Conservation (phyloP, 2,797 vertebrate genomes). For the Notamacropus eugenii region DNA sequence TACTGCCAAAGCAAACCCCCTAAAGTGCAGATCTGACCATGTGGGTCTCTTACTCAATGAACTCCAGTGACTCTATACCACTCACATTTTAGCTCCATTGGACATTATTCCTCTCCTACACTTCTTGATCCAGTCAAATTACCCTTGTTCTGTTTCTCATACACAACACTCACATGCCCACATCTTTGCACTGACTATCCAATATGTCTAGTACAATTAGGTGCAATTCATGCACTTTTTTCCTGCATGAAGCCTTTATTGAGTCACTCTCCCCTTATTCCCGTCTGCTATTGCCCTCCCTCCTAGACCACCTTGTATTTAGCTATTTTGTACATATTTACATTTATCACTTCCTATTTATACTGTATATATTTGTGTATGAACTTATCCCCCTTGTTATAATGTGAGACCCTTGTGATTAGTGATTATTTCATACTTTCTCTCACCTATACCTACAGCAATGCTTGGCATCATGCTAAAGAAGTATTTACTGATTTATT, state of each 20-base stretch:
- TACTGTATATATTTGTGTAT: neutral
- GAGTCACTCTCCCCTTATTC: fast-evolving
- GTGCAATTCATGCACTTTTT: neutral
- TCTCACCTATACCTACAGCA: neutral
- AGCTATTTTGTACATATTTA: neutral
- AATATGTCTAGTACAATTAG: neutral
- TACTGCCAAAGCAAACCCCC: neutral
- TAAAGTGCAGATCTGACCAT: neutral
- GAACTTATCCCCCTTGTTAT: neutral
- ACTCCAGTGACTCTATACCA: neutral
- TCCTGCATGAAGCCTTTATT: neutral
- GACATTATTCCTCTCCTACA: neutral
- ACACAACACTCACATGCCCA: neutral
- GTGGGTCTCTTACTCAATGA: neutral
- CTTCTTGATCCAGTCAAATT: neutral
- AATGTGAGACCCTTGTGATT: neutral
- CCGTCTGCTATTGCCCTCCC: neutral
- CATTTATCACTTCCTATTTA: neutral
- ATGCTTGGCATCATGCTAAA: neutral
- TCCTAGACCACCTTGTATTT: neutral
- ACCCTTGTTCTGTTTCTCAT: neutral
- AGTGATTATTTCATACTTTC: neutral
- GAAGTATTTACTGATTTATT: neutral
- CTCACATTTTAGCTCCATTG: too few relatives aligned
- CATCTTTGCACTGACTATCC: neutral